Base-by-base conservation (phyloP, 2,797 vertebrate species). In the Huso huso region DNA sequence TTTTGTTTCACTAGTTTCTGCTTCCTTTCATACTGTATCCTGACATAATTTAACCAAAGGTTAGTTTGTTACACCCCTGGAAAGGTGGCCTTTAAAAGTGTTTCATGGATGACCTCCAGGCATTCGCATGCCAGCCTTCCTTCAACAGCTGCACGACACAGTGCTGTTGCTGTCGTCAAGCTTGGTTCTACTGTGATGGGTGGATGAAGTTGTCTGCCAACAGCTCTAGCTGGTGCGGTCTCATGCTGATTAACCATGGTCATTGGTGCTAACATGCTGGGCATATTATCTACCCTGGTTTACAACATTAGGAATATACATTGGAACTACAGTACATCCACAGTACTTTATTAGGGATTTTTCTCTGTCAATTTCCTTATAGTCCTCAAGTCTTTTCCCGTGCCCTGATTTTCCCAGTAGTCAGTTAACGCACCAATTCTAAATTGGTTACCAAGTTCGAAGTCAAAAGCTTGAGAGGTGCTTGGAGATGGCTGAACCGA, bases 191-290 rank as follows among this genome's bases (percentile, higher is more conserved):
- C 55, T 58, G 11, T 58, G 55, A 58, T 58, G 55, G 10, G 55
- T 58, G 55, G 12, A 58, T 13, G 55, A n/a, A 58, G 55, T 13
- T 58, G 55, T 58, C n/a, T 58, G 55, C 12, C 6, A 58, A 58
- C 55, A 58, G 15, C 55, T n/a, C 55, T 13, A 58, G 55, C 55
- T 58, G 55, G 55, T 58, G 55, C 15, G 55, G 55, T 58, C n/a
- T 58, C 55, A n/a, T n/a, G 55, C 55, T 58, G 55, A 58, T n/a
- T 58, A 58, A 58, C n/a, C 7, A n/a, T 58, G 15, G 55, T n/a
- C 55, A 58, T 5, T 11, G 55, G 55, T 58, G 55, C 55, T 58
- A 11, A n/a, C 55, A 58, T n/a, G 55, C 55, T 58, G 55, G 55
- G 55, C 12, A n/a, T 13, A 7, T 11, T 58, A 58, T 58, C 15